phyloP scores from a whole-genome alignment of 2,113 vertebrate species.

The Etia nguti region DNA sequence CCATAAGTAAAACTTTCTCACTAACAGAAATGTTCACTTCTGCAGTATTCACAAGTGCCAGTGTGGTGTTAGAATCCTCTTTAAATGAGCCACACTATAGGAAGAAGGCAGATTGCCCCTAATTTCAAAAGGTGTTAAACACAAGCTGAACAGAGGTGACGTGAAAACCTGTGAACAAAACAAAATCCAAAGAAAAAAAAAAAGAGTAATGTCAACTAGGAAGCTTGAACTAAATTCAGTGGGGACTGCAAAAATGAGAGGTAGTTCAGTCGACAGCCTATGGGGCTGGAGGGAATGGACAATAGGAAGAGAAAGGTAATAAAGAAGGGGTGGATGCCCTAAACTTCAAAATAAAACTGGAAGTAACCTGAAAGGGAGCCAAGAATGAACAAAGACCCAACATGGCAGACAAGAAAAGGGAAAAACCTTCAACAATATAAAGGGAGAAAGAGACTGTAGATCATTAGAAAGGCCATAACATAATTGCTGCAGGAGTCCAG shows the following conservation, averaged over 20 bases:
- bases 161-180: neutral
- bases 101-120: neutral
- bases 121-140: neutral
- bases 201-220: fast-evolving
- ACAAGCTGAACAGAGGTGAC: neutral
- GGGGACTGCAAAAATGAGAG: neutral
- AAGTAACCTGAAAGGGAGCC: neutral
- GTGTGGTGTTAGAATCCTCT: neutral
- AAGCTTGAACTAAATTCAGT: neutral
- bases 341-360: neutral
- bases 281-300: neutral
- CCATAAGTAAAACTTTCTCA: neutral
- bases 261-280: neutral
- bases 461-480: fast-evolving
- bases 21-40: neutral
- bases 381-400: neutral
- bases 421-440: neutral
- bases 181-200: neutral
- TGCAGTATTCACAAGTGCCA: neutral
- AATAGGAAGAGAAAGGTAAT: neutral
- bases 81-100: neutral
- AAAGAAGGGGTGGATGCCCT: neutral
- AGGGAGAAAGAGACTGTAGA: neutral
- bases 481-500: neutral
- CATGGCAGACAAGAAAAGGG: fast-evolving